These are phyloP conservation scores for Poecile atricapillus DNA, from an alignment of 2,113 vertebrate species.

Conservation along the genomic window DNA sequence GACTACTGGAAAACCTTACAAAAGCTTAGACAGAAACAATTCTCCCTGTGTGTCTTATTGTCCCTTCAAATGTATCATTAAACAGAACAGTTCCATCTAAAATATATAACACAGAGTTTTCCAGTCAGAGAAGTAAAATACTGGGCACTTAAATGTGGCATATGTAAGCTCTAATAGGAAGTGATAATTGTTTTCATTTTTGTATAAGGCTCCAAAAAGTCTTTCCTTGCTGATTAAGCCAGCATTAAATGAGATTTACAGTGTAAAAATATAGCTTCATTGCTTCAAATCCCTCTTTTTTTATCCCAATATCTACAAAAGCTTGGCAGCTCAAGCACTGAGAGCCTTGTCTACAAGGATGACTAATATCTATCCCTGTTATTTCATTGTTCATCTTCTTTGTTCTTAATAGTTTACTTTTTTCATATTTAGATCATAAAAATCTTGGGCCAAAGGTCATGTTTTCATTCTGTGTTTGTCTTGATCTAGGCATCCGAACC, in stretches of 20 bases:
- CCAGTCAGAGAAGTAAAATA: neutral
- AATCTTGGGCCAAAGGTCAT: neutral
- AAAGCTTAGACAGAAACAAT: neutral
- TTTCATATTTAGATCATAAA: neutral
- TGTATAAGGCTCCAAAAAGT: neutral
- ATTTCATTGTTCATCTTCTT: neutral
- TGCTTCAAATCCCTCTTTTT: neutral
- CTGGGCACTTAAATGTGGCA: neutral
- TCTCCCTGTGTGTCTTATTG: neutral
- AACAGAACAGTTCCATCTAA: neutral
- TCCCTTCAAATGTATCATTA: neutral
- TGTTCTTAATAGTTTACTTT: neutral
- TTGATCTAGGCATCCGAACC: neutral
- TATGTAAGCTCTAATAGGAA: neutral
- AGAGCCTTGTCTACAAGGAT: neutral
- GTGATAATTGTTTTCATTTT: neutral
- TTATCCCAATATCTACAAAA: constrained; percentile 6
- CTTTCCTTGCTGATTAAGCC: neutral
- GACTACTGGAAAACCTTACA: constrained; percentile 22
- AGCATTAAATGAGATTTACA: neutral
- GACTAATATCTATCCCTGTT: neutral
- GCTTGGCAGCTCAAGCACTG: neutral
- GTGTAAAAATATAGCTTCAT: neutral
- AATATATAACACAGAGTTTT: neutral
- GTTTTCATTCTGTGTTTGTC: neutral